phyloP scores from a whole-genome alignment of 2,888 invertebrate species.

The Lysandra coridon region DNA sequence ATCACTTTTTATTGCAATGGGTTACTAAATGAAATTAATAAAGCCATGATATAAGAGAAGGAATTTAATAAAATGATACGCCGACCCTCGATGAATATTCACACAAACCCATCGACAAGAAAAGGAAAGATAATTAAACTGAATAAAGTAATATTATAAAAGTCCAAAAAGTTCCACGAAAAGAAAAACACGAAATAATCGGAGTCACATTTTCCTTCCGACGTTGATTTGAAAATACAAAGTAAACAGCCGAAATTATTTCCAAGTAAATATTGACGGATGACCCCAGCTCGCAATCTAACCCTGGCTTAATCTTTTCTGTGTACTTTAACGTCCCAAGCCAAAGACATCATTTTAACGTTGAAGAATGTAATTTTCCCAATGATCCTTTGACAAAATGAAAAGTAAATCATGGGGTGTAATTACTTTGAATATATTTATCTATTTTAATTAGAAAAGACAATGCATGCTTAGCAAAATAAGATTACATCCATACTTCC shows the following conservation, averaged over 20 bases:
- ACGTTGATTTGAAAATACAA: constrained; percentile 47
- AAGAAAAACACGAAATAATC: constrained; percentile 34
- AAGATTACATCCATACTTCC: no score
- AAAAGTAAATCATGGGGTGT: neutral
- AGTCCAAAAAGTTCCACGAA: constrained; percentile 24
- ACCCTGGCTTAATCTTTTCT: constrained; percentile 50
- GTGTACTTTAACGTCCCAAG: constrained; percentile 43
- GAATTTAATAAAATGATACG: neutral
- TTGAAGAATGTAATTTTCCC: constrained; percentile 29
- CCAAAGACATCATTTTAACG: constrained; percentile 43
- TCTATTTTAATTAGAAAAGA: neutral
- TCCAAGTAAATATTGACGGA: constrained; percentile 59
- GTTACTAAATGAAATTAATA: neutral
- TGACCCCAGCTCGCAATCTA: constrained; percentile 44
- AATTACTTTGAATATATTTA: neutral
- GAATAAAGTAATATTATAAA: constrained; percentile 24
- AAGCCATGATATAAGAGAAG: neutral
- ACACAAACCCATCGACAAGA: constrained; percentile 14
- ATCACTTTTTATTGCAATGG: neutral
- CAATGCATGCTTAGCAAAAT: neutral
- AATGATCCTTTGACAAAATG: constrained; percentile 27
- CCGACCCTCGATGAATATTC: constrained; percentile 13
- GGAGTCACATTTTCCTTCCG: constrained; percentile 40
- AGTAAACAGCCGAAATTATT: constrained; percentile 56
- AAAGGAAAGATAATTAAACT: constrained; percentile 16